These are phyloP conservation scores for Sander lucioperca DNA, from an alignment of 2,113 vertebrate genomes.

Conservation along the genomic window DNA sequence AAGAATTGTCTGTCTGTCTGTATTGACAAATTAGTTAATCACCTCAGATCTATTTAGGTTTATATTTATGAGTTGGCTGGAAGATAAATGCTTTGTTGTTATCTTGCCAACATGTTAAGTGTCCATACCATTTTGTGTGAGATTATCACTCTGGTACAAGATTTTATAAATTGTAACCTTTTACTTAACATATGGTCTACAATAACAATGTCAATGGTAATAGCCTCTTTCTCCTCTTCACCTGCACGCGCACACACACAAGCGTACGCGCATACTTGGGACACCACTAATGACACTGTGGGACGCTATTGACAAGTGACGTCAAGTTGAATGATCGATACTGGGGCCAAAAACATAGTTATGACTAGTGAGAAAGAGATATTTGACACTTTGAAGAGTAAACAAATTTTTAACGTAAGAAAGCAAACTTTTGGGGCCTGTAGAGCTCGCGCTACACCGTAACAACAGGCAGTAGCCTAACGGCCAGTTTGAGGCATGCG, in stretches of 20 bases:
- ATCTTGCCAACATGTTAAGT: neutral
- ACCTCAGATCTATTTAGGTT: neutral
- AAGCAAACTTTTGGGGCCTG: constrained; percentile 24
- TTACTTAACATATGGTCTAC: neutral
- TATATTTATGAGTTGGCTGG: neutral
- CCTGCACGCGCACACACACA: constrained; percentile 27
- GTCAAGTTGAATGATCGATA: constrained; percentile 46
- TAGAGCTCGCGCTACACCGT: constrained; percentile 13
- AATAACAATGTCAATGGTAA: too few relatives aligned
- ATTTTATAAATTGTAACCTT: neutral
- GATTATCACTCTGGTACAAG: neutral
- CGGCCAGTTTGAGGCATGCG: constrained; percentile 59
- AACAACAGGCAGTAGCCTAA: constrained; percentile 10
- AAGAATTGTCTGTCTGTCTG: neutral
- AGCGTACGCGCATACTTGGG: neutral
- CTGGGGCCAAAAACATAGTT: neutral
- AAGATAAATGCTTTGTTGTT: neutral
- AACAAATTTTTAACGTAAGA: neutral
- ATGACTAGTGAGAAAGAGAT: neutral
- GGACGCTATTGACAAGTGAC: constrained; percentile 50
- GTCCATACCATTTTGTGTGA: neutral
- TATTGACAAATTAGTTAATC: neutral
- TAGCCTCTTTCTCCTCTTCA: neutral
- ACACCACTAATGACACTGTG: neutral
- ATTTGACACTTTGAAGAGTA: fast-evolving